Evolutionary conservation across 2,113 vertebrate species (phyloP).

Genomic region (Hydropotes inermis): DNA sequence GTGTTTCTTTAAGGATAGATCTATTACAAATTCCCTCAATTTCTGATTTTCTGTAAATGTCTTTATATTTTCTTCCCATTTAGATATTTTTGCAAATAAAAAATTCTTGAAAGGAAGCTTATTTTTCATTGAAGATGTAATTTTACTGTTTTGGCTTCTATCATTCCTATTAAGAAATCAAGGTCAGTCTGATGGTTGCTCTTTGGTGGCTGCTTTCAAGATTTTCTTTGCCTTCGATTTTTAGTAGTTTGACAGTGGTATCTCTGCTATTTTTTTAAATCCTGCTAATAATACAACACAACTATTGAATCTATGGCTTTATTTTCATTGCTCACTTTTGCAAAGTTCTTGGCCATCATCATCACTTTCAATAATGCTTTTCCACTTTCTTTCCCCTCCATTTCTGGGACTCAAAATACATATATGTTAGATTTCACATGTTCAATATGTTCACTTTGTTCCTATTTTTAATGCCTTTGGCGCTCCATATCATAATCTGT

Average conservation of each 20-base stretch:
- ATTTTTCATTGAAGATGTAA: constrained; percentile 7
- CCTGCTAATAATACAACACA: neutral
- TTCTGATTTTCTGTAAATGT: neutral
- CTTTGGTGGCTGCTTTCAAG: neutral
- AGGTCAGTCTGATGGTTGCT: neutral
- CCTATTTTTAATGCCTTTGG: neutral
- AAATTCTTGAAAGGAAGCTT: neutral
- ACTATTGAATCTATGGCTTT: neutral
- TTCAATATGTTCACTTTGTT: neutral
- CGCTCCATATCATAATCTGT: neutral
- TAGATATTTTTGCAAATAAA: neutral
- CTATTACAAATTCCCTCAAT: neutral
- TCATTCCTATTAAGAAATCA: neutral
- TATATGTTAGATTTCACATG: neutral
- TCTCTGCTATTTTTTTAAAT: neutral
- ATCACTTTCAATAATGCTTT: neutral
- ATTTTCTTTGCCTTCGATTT: neutral
- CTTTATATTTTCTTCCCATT: neutral
- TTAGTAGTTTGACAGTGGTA: neutral
- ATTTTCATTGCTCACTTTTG: constrained; percentile 14
- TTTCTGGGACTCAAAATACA: neutral
- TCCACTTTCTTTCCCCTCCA: neutral
- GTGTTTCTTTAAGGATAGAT: neutral
- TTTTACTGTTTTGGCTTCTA: neutral
- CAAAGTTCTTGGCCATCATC: neutral